Conservation (phyloP, 2,797 vertebrate species). For the Gila robusta region DNA sequence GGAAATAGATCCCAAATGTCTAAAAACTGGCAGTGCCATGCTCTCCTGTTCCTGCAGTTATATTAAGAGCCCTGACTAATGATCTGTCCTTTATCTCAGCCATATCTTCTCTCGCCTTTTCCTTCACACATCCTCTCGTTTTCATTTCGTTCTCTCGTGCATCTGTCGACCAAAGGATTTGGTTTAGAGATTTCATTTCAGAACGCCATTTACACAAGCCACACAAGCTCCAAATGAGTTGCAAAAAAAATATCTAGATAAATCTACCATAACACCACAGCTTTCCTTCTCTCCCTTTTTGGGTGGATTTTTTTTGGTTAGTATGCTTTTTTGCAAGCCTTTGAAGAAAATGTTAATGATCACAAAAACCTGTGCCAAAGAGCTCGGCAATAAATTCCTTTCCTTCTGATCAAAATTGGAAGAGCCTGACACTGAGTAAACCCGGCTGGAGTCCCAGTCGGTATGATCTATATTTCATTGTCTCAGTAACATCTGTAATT, state of each 20-base stretch:
- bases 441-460: slow-evolving; percentile 49
- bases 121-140: slow-evolving; percentile 14
- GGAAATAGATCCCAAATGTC: slow-evolving; percentile 46
- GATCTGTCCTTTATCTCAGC: slow-evolving; percentile 55
- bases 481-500: slow-evolving; percentile 61
- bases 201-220: slow-evolving; percentile 22
- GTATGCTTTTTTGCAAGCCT: slow-evolving; percentile 9
- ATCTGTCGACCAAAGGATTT: slow-evolving; percentile 32
- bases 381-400: slow-evolving; percentile 20
- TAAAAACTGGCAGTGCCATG: slow-evolving; percentile 35
- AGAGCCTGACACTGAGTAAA: slow-evolving; percentile 50
- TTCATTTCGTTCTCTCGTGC: slow-evolving; percentile 21
- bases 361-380: slow-evolving; percentile 41
- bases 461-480: slow-evolving; percentile 61
- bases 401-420: slow-evolving; percentile 56
- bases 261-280: slow-evolving; percentile 23
- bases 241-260: slow-evolving; percentile 36
- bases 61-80: slow-evolving; percentile 51
- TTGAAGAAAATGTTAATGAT: slow-evolving; percentile 47
- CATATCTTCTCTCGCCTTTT: slow-evolving; percentile 30
- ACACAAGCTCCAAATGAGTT: slow-evolving; percentile 24
- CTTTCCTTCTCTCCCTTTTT: background rate
- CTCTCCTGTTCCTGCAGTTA: slow-evolving; percentile 39
- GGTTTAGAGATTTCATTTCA: slow-evolving; percentile 27
- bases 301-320: slow-evolving; percentile 3